These are phyloP conservation scores for Orthosia gracilis DNA, from an alignment of 2,888 invertebrate genomes.

Conservation along the genomic window DNA sequence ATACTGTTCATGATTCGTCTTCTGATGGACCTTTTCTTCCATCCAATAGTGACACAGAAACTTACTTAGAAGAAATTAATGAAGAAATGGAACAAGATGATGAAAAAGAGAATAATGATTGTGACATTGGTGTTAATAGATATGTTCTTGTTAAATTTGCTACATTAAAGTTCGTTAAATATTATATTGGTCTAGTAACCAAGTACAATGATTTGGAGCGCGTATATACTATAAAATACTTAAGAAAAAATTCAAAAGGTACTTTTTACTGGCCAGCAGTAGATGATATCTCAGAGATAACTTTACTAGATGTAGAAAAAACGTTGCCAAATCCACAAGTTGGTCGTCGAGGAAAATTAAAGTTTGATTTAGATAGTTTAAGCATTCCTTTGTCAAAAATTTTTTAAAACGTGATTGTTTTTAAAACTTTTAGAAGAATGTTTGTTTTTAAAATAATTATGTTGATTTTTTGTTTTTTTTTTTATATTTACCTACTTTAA, in stretches of 20 bases:
- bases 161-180: not conserved
- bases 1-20: constrained; percentile 11
- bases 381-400: constrained; percentile 3
- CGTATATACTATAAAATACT: too few relatives aligned
- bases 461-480: too few relatives aligned
- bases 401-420: not conserved
- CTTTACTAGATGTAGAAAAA: constrained; percentile 1
- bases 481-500: too few relatives aligned
- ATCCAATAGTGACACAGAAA: constrained; percentile 5
- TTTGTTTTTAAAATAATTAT: not conserved
- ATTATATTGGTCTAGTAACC: constrained; percentile 5
- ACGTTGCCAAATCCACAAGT: constrained; percentile 1
- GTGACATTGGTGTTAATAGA: not conserved
- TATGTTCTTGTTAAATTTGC: constrained; percentile 10
- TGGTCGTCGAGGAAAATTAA: constrained; percentile 2
- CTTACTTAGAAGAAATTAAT: constrained; percentile 11
- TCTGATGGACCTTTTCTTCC: constrained; percentile 4
- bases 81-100: not conserved
- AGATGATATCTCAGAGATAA: constrained; percentile 1
- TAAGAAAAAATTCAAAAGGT: not conserved
- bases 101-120: constrained; percentile 2
- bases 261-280: constrained; percentile 1
- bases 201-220: not conserved
- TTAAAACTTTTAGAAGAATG: not conserved
- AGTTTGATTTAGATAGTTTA: not conserved